Base-by-base conservation (phyloP, 2,113 vertebrate genomes). In the Rhabdomys dilectus region DNA sequence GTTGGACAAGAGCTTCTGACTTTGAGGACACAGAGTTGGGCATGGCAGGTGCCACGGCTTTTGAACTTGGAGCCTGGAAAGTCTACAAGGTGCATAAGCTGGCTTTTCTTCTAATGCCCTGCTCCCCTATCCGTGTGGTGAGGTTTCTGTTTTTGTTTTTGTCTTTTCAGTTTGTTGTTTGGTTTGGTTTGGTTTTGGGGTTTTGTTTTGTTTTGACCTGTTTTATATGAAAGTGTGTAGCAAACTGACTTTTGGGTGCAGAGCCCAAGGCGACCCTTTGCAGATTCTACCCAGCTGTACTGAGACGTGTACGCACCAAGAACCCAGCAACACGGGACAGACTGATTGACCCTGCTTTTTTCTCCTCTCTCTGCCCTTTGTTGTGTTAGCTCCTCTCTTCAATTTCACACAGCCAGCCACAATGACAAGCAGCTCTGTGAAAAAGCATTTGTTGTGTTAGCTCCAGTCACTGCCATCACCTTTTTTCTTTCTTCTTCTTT, bases 31-130 rank as follows among this genome's bases (percentile, higher is more conserved):
- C 6, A 5, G 21, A 56, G 6, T 7, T 60, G n/a, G 26, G 13
- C 22, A 7, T 2, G 13, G 64, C 26, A 10, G 3, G 5, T 29
- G 19, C 4, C 9, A 4, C n/a, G 1, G 0, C 70, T 24, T 87
- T 1, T 51, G 39, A 39, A 24, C 72, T 10, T 7, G 26, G 17
- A 22, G 76, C 56, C 66, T 45, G 6, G 13, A 19, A 80, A 21
- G 5, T 0, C 10, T 7, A 7, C 31, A 12, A 75, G 60, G 21
- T 2, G 6, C 26, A 9, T 34, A 24, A 16, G 39, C 10, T 58
- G 70, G 26, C 15, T 31, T 72, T 34, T 29, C 31, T n/a, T 34
- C 42, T 62, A 1, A 12, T 24, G 31, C 77, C 92, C 39, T 51
- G 1, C 0, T 19, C 56, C 8, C 13, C 76, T n/a, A 51, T 51